Conservation (phyloP, 1,140 invertebrate species). For the Rhynchophorus ferrugineus region DNA sequence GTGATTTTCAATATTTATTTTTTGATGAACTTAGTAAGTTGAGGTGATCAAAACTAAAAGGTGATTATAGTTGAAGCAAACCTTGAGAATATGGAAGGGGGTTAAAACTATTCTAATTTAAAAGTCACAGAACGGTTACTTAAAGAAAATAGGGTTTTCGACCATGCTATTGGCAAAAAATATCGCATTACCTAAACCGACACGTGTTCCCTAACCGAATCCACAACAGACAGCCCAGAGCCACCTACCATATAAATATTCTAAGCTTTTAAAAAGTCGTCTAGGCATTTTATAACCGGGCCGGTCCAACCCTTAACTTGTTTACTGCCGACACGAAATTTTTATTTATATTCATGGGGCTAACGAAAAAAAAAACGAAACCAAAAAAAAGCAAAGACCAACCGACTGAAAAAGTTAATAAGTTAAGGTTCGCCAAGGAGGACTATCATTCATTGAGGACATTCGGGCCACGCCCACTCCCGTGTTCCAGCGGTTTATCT, state of each 20-base stretch:
- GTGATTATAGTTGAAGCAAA: too few species aligned
- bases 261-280: conserved; percentile 15
- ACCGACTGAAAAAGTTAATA: conserved; percentile 25
- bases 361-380: conserved; percentile 8
- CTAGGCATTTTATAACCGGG: conserved; percentile 14
- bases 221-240: neutral
- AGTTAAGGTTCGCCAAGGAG: conserved; percentile 20
- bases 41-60: too few species aligned
- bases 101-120: too few species aligned
- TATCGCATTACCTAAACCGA: too few species aligned
- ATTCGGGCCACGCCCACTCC: conserved; percentile 14
- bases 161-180: too few species aligned
- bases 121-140: too few species aligned
- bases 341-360: conserved; percentile 24
- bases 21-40: too few species aligned
- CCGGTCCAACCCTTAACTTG: conserved; percentile 20
- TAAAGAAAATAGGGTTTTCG: too few species aligned
- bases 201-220: neutral
- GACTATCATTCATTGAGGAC: conserved; percentile 25
- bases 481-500: conserved; percentile 6
- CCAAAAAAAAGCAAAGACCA: neutral
- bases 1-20: too few species aligned
- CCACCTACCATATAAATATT: conserved; percentile 12
- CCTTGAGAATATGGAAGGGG: too few species aligned
- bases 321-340: conserved; percentile 18